Percentiles rank a stretch among this genome's conserved stretches.
Evolutionary conservation across 2,888 invertebrate species (phyloP).

Genomic region (Hirtodrosophila histrioides): DNA sequence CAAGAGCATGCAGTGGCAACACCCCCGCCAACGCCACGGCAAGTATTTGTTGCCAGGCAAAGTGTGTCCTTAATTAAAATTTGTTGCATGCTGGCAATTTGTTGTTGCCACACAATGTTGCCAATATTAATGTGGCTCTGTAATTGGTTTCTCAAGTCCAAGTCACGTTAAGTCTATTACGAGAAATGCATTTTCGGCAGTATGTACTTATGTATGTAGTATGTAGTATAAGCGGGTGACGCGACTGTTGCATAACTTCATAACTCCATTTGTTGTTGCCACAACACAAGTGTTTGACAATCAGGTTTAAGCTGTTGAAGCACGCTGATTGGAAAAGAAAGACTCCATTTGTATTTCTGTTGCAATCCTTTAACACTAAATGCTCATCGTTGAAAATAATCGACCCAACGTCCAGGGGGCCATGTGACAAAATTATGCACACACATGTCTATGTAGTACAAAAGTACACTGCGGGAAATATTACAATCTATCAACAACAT

Average conservation of each 20-base stretch:
- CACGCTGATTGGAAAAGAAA: conserved; percentile 29
- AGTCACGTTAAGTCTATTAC: conserved; percentile 76
- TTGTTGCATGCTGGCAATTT: conserved; percentile 63
- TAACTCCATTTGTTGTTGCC: conserved; percentile 32
- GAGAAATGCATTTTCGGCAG: conserved; percentile 66
- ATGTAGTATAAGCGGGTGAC: conserved; percentile 26
- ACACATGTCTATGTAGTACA: neutral
- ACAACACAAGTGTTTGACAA: conserved; percentile 38
- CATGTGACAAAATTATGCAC: conserved; percentile 45
- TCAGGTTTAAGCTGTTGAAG: conserved; percentile 43
- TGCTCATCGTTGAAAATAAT: conserved; percentile 41
- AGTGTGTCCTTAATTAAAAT: conserved; percentile 73
- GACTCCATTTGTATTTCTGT: conserved; percentile 27
- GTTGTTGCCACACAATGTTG: conserved; percentile 56
- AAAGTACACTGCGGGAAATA: no score
- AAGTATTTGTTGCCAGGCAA: conserved; percentile 6
- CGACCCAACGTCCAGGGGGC: conserved; percentile 31
- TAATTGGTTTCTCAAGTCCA: conserved; percentile 76
- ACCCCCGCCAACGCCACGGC: conserved; percentile 21
- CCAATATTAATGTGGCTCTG: conserved; percentile 73
- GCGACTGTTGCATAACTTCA: conserved; percentile 47
- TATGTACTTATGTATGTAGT: conserved; percentile 1
- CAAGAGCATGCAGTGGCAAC: conserved; percentile 22
- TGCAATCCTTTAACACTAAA: conserved; percentile 50
- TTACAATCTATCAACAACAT: no score